Evolutionary conservation across 1,140 invertebrate species (phyloP), one percentile per base, ranked within the genome.

Genomic region (Brachionus rotundiformis): DNA sequence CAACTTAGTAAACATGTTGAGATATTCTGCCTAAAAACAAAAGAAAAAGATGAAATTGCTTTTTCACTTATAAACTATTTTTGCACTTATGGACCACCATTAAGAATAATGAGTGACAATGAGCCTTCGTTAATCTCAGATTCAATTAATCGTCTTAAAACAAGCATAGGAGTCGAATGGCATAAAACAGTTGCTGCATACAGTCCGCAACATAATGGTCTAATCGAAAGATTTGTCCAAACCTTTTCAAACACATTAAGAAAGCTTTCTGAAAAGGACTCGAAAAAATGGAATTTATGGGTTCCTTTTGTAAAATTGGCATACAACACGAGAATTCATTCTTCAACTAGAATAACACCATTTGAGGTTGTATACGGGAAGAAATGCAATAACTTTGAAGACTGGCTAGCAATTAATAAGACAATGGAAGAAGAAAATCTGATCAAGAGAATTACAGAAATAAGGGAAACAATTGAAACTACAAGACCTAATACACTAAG

Each of bases 121-220:
- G 41, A 54, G 4, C 39, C 41, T 3, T 36, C 23, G 5, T 47
- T 47, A 25, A 54, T 76, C 16, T 49, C 39, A n/a, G 41, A 76
- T 36, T 19, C 83, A 4, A 68, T 81, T 5, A 47, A 54, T 41
- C 29, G 81, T 7, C 10, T 84, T 10, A 71, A 82, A 16, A 71
- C 27, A 29, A 13, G 39, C n/a, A 31, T 84, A 41, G 61, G 81
- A n/a, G 77, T 84, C 11, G 25, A 75, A 11, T 63, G 59, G 59
- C 65, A 71, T 16, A 71, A 71, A 41, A 71, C 36, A 23, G 16
- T 41, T 11, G 36, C 33, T 10, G 25, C 61, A 65, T 65, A n/a
- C 8, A 23, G 31, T 71, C 65, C 65, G 0, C 65, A 36, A 41
- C 36, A 41, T 41, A 71, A 71, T 16, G 2, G 65, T 19, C 19